Base-by-base conservation (phyloP, 2,113 vertebrate genomes). In the Corythornis vintsioides region DNA sequence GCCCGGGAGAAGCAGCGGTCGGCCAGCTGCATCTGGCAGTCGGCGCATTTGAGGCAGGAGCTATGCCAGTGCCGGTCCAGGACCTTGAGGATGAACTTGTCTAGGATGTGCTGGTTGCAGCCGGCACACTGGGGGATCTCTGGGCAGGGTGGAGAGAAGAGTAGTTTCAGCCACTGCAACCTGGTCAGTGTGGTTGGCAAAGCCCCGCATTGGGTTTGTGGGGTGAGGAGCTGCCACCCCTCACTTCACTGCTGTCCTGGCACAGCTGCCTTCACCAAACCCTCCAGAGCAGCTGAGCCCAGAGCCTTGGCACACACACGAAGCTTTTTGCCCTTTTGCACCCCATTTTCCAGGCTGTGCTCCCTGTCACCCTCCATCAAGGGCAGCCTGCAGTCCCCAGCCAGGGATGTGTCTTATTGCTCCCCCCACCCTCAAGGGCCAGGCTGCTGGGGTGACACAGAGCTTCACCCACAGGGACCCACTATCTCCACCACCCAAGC, bases 61-160 rank as follows among this genome's bases (percentile, higher is more conserved):
- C 99, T 98, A 97, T 99, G 99, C 99, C 99, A 99, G 96, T 99
- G 99, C 61, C 99, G 97, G 97, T 99, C 99, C 97, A 99, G 98
- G 70, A 99, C 99, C 97, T 99, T 99, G 96, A 99, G 98, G 97
- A 99, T 99, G 98, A 99, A 99, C 97, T 98, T 99, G 97, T 99
- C 99, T 98, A 99, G 92, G 98, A 99, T 99, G 93, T 99, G 98
- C 95, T 99, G 99, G 96, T 98, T 99, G 96, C 99, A 99, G 96
- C 99, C 99, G 13, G 99, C 99, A 26, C 99, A 99, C 98, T 99
- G 99, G 60, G 99, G 99, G 77, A 99, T 99, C 97, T 99, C 99
- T 99, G 98, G 40, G 18, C 47, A 22, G 24, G 19, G 26, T 11
- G 15, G 21, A 13, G 40, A 57, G 17, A 76, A 92, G 59, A 91